Evolutionary conservation across 2,113 vertebrate genomes (phyloP).

Genomic region (human (Homo sapiens)): DNA sequence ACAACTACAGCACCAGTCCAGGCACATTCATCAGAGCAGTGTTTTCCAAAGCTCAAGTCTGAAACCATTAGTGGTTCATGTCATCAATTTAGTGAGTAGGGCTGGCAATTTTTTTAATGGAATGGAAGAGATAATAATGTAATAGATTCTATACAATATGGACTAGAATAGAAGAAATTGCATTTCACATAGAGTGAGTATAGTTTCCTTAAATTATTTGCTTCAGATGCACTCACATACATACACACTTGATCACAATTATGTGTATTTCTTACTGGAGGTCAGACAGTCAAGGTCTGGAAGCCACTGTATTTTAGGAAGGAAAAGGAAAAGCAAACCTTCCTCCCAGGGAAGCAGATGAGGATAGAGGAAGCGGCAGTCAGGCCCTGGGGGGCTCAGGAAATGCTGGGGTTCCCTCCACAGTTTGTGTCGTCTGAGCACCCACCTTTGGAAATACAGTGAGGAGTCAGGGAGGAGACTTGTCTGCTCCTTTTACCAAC

Average conservation of each 20-base stretch:
- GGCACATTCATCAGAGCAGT: neutral
- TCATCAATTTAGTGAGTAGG: neutral
- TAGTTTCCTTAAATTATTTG: neutral
- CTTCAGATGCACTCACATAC: neutral
- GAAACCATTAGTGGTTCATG: neutral
- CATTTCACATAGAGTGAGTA: neutral
- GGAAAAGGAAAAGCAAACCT: neutral
- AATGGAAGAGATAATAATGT: neutral
- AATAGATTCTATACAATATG: neutral
- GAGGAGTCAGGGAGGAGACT: neutral
- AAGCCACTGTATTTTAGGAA: neutral
- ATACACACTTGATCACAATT: no score
- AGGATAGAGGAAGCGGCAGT: neutral
- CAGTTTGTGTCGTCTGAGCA: neutral
- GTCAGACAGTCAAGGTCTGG: neutral
- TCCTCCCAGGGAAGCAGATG: neutral
- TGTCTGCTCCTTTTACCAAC: neutral
- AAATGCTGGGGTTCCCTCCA: neutral
- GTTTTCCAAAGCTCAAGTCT: neutral
- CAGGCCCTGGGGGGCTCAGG: neutral
- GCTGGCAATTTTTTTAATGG: neutral
- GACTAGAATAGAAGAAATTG: neutral
- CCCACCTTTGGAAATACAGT: neutral
- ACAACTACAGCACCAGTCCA: accelerated
- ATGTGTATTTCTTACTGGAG: neutral